Evolutionary conservation across 2,797 vertebrate genomes (phyloP), one percentile per base, ranked within the genome.

Genomic region (Gambelia wislizenii): DNA sequence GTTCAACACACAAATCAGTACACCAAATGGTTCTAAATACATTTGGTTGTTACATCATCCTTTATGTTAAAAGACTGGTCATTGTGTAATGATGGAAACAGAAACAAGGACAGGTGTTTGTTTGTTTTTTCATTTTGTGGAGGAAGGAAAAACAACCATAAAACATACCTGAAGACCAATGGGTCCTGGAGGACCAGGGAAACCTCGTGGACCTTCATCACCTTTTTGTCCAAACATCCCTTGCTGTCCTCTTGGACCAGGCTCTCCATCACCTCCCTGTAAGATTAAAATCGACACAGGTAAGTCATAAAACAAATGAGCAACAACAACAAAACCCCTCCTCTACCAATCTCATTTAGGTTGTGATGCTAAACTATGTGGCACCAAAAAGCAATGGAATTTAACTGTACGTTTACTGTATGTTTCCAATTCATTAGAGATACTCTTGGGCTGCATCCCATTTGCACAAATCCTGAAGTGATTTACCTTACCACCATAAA

Each of bases 151-250:
- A 25, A 80, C 76, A 82, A 72, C 2, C 36, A n/a, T 18, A 69
- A 67, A 64, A 64, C 97, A 95, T 87, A 99, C 99, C 98, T 99
- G 99, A 84, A 99, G 98, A 84, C 99, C 99, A 80, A 99, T 98
- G 91, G 99, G 99, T 89, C 99, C 99, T 2, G 99, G 98, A 52
- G 98, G 99, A 86, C 99, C 99, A 0, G 99, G 99, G 95, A 99
- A 99, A 82, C 99, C 99, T 96, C 99, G 97, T 78, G 99, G 89
- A 33, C 99, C 99, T 97, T 99, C 99, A 84, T 99, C 99, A 94
- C 99, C 99, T 91, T 99, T 99, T 92, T 99, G 99, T 88, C 99
- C 99, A 91, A 99, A 99, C 99, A 99, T 99, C 27, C 99, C 99
- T 97, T 99, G 99, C 91, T 99, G 99, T 94, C 99, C 99, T 94